These are phyloP conservation scores for Drusus annulatus DNA, from an alignment of 1,140 invertebrate genomes.

Conservation along the genomic window DNA sequence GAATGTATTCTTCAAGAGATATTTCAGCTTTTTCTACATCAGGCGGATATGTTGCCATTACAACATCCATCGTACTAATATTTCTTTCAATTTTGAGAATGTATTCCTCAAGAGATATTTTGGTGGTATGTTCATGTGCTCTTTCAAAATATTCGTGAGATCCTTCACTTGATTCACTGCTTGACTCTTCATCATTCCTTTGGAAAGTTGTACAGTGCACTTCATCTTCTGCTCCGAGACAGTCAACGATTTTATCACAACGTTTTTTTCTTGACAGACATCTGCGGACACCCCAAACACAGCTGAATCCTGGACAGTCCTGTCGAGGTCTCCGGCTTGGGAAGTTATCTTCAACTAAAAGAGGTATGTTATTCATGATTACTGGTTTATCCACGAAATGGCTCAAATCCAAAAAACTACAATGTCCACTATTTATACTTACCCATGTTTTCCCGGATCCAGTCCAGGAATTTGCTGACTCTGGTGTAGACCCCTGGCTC, in stretches of 20 bases:
- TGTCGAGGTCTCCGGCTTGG: constrained; percentile 71
- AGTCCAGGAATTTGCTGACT: constrained; percentile 80
- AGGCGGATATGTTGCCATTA: constrained; percentile 4
- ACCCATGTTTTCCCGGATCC: constrained; percentile 78
- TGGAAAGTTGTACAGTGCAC: constrained; percentile 69
- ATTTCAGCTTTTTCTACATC: no score
- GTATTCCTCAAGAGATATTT: constrained; percentile 14
- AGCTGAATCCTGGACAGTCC: constrained; percentile 80
- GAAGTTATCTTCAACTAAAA: constrained; percentile 68
- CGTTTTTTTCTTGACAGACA: constrained; percentile 77
- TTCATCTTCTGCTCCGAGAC: constrained; percentile 85
- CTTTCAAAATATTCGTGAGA: background rate
- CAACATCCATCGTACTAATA: constrained; percentile 4
- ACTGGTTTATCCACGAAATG: background rate
- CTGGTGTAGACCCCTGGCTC: constrained; percentile 89
- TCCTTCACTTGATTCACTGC: background rate
- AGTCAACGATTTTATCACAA: constrained; percentile 83
- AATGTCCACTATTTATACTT: constrained; percentile 54
- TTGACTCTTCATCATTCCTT: constrained; percentile 1
- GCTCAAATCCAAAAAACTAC: background rate
- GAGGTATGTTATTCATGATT: constrained; percentile 1
- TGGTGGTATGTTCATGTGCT: background rate
- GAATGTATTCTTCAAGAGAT: no score
- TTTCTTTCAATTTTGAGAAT: constrained; percentile 9
- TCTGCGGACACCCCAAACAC: constrained; percentile 73